A percentile compares a stretch with the other conserved stretches of the same genome.
These are phyloP conservation scores for Onychostoma macrolepis DNA, from an alignment of 2,113 vertebrate genomes.

Conservation along the genomic window DNA sequence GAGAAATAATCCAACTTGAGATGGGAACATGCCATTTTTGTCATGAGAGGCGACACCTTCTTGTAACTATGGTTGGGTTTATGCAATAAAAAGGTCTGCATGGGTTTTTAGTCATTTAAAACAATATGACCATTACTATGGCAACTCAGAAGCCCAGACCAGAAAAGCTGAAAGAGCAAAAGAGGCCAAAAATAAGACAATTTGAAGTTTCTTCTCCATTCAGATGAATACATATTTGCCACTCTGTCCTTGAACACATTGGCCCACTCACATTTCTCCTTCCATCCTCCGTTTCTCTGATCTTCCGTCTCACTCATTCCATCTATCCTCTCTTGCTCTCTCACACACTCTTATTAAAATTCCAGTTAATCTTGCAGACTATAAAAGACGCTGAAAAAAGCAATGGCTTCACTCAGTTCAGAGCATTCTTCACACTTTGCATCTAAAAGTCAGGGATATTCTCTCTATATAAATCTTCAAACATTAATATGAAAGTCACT, in stretches of 20 bases:
- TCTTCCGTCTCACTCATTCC: background rate
- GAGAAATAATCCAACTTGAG: background rate
- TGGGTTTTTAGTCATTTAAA: background rate
- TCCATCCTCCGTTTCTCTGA: constrained; percentile 17
- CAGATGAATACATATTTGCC: constrained; percentile 56
- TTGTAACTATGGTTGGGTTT: background rate
- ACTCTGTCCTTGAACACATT: constrained; percentile 7
- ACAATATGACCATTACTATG: constrained; percentile 44
- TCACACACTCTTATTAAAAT: constrained; percentile 34
- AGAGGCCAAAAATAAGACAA: constrained; percentile 42
- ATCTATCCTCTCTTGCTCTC: constrained; percentile 29
- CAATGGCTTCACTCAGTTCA: background rate
- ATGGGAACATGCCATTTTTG: background rate
- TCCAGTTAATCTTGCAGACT: constrained; percentile 38
- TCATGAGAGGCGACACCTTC: constrained; percentile 24
- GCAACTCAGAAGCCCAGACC: constrained; percentile 45
- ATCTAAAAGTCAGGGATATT: constrained; percentile 27
- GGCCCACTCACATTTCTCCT: constrained; percentile 10
- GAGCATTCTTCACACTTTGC: constrained; percentile 7
- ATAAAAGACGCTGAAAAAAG: constrained; percentile 6
- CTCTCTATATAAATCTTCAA: constrained; percentile 23
- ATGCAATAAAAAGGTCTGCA: background rate
- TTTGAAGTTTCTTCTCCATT: constrained; percentile 51
- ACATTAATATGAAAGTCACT: constrained; percentile 19
- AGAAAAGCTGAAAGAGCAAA: constrained; percentile 24